Conservation (phyloP, 2,797 vertebrate species). For the Gymnodraco acuticeps region DNA sequence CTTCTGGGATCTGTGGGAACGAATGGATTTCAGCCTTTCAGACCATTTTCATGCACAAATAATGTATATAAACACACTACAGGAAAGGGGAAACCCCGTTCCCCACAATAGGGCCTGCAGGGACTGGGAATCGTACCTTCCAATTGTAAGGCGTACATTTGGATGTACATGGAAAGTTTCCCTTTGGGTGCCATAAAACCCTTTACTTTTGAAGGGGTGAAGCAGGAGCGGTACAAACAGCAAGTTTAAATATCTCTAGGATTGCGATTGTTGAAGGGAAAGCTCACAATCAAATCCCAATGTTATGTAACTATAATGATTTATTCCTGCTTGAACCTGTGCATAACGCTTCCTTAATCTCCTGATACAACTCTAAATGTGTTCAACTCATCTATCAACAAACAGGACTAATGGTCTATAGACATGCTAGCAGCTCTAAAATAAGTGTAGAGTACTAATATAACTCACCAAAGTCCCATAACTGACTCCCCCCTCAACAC, state of each 20-base stretch:
- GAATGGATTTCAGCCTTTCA: too few relatives aligned
- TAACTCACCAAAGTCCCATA: constrained; percentile 9
- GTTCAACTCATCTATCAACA: not conserved
- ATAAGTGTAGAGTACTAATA: not conserved
- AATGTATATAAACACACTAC: too few relatives aligned
- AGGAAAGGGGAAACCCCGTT: too few relatives aligned
- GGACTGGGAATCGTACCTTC: too few relatives aligned
- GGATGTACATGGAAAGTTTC: not conserved
- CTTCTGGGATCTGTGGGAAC: too few relatives aligned
- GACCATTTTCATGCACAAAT: too few relatives aligned
- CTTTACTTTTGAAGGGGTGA: not conserved
- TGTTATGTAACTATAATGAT: not conserved
- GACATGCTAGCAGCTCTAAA: not conserved
- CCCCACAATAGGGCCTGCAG: too few relatives aligned
- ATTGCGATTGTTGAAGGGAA: constrained; percentile 2
- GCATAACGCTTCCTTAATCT: not conserved
- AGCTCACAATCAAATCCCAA: not conserved
- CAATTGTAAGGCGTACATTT: too few relatives aligned
- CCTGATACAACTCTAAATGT: not conserved
- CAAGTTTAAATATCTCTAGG: too few relatives aligned
- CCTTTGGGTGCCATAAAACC: not conserved
- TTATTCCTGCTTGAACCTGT: not conserved
- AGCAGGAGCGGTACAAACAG: not conserved
- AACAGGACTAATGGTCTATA: not conserved
- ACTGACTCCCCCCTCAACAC: constrained; percentile 1